A percentile compares a stretch with the other conserved stretches of the same genome.
Evolutionary conservation across 2,797 vertebrate genomes (phyloP).

Genomic region (Microchirus variegatus): DNA sequence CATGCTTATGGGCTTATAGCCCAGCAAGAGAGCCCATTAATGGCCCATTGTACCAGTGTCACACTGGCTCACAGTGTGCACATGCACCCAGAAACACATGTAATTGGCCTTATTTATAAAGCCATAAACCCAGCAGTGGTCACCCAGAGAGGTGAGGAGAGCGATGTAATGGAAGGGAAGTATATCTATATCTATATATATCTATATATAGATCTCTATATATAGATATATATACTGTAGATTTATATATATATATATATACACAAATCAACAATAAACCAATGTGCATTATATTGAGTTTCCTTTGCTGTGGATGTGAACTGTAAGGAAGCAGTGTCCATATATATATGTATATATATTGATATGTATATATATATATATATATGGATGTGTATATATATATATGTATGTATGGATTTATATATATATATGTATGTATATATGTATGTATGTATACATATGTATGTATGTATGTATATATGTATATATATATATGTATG

Average conservation of each 20-base stretch:
- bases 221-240: neutral
- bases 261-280: neutral
- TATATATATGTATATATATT: too few species aligned
- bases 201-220: neutral
- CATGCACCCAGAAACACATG: conserved; percentile 17
- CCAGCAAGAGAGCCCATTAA: conserved; percentile 50
- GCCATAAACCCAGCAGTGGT: conserved; percentile 30
- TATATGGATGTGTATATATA: too few species aligned
- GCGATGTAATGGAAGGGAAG: conserved; percentile 8
- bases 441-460: too few species aligned
- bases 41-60: conserved; percentile 39
- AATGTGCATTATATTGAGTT: neutral
- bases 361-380: too few species aligned
- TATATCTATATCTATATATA: neutral
- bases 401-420: too few species aligned
- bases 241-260: neutral
- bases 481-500: too few species aligned
- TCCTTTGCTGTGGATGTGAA: neutral
- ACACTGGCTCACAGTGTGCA: conserved; percentile 40
- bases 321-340: neutral
- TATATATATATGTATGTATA: too few species aligned
- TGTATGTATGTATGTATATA: too few species aligned
- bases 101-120: conserved; percentile 49
- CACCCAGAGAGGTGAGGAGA: conserved; percentile 21
- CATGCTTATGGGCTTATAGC: conserved; percentile 51